phyloP scores from a whole-genome alignment of 2,113 vertebrate species.

The Brevimyrus niger region DNA sequence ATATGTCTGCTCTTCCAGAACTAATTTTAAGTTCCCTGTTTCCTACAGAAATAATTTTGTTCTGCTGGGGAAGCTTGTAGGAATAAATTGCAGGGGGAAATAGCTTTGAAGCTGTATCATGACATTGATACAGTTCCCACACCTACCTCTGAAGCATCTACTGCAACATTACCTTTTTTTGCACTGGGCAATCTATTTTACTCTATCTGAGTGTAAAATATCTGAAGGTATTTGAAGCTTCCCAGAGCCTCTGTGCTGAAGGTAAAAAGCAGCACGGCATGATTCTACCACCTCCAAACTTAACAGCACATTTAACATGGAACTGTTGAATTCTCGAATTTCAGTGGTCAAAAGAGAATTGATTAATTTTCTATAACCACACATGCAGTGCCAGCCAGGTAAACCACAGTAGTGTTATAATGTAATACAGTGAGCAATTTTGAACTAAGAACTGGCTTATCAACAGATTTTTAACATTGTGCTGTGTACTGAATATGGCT shows the following conservation, averaged over 20 bases:
- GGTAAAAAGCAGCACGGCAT: background rate
- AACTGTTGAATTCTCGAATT: background rate
- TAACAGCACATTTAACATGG: background rate
- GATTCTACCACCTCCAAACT: background rate
- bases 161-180: background rate
- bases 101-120: background rate
- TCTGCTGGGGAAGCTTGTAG: background rate
- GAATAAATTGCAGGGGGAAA: background rate
- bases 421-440: background rate
- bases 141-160: background rate
- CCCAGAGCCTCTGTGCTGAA: background rate
- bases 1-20: background rate
- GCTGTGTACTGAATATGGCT: too few species aligned
- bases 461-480: background rate
- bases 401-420: background rate
- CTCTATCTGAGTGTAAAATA: background rate
- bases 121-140: background rate
- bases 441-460: background rate
- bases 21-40: background rate
- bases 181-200: background rate
- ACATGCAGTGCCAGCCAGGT: background rate
- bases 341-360: background rate
- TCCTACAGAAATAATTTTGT: background rate
- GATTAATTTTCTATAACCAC: background rate
- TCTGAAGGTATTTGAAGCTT: background rate